A percentile compares a stretch with the other conserved stretches of the same genome.
phyloP scores from a whole-genome alignment of 2,797 vertebrate genomes.

The Enteromius anoplus region DNA sequence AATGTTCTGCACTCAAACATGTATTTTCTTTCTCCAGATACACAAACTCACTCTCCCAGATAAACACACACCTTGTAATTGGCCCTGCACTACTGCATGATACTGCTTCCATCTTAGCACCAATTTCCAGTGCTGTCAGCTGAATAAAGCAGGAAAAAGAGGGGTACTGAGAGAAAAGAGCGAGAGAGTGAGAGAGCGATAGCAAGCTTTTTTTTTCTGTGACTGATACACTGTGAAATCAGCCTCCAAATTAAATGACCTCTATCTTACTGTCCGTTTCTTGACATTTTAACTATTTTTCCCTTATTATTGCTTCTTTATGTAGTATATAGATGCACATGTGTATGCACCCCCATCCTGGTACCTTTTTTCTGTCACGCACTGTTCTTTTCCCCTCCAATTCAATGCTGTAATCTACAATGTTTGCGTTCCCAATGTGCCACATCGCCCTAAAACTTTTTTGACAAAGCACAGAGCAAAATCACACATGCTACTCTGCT shows the following conservation, averaged over 20 bases:
- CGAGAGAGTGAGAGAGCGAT: background rate
- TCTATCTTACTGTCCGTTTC: slow-evolving; percentile 13
- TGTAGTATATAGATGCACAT: background rate
- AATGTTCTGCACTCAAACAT: background rate
- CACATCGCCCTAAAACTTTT: slow-evolving; percentile 21
- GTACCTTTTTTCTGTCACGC: background rate
- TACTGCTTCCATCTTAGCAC: slow-evolving; percentile 62
- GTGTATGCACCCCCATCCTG: background rate
- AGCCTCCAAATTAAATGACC: slow-evolving; percentile 62
- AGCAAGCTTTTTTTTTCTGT: background rate
- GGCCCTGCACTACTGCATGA: slow-evolving; percentile 65
- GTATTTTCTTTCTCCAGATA: background rate
- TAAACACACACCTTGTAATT: slow-evolving; percentile 59
- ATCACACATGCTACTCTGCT: slow-evolving; percentile 69
- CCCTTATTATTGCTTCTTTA: background rate
- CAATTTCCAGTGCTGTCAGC: slow-evolving; percentile 70
- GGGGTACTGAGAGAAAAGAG: slow-evolving; percentile 8
- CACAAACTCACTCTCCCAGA: slow-evolving; percentile 26
- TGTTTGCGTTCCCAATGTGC: slow-evolving; percentile 56
- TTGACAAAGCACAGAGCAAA: slow-evolving; percentile 62
- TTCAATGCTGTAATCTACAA: slow-evolving; percentile 62
- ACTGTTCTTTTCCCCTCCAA: slow-evolving; percentile 63
- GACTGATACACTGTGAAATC: slow-evolving; percentile 57
- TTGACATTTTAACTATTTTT: background rate
- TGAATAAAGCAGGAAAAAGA: slow-evolving; percentile 57